Percentiles rank a stretch among this genome's conserved stretches.
Evolutionary conservation across 2,888 invertebrate genomes (phyloP).

Genomic region (Tipula vernalis): DNA sequence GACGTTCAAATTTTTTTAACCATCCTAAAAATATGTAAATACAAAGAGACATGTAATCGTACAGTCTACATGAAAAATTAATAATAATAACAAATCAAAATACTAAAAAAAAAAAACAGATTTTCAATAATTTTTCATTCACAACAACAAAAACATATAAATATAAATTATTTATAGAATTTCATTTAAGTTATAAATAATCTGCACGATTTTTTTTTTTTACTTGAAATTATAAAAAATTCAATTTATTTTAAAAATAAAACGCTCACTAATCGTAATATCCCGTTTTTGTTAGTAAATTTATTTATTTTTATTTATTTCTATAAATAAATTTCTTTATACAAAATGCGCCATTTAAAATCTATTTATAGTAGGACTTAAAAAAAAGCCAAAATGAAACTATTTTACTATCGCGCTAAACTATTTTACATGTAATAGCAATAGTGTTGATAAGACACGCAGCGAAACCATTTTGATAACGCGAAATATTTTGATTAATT

Average conservation of each 20-base stretch:
- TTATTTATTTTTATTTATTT: not conserved
- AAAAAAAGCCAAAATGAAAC: not conserved
- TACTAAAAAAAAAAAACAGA: not conserved
- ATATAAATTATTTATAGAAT: not conserved
- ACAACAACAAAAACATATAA: not conserved
- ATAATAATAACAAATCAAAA: not conserved
- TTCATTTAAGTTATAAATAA: not conserved
- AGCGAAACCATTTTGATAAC: not conserved
- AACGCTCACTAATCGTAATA: slow-evolving; percentile 11
- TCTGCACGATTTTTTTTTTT: not conserved
- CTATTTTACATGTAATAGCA: not conserved
- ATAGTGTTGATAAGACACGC: not conserved
- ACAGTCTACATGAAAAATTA: too few relatives aligned
- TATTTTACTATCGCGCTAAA: not conserved
- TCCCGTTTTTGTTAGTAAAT: slow-evolving; percentile 11
- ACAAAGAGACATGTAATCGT: too few relatives aligned
- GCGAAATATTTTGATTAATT: not conserved
- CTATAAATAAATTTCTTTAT: not conserved
- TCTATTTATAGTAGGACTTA: not conserved
- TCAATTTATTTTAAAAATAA: slow-evolving; percentile 9
- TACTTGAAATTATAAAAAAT: not conserved
- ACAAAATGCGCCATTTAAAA: not conserved
- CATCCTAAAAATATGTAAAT: too few relatives aligned
- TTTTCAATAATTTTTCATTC: not conserved
- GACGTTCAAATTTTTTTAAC: too few relatives aligned